phyloP scores from a whole-genome alignment of 2,888 invertebrate species.

The Gymnoscelis rufifasciata region DNA sequence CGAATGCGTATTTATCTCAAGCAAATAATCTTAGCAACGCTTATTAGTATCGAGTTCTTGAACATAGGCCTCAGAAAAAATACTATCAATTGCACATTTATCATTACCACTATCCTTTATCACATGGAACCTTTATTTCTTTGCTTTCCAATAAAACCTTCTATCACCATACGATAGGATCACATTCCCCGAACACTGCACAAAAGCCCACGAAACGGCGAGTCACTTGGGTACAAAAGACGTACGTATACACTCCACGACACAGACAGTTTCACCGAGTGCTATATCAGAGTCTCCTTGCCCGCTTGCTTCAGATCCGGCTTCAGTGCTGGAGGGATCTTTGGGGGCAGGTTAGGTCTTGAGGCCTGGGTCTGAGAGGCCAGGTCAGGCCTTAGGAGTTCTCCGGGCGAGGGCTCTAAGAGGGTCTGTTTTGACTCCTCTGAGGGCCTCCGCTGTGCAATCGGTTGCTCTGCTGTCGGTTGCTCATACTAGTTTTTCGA shows the following conservation, averaged over 20 bases:
- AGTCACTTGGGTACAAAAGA: conserved; percentile 20
- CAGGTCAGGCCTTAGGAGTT: conserved; percentile 4
- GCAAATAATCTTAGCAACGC: neutral
- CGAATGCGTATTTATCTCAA: neutral
- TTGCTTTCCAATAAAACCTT: no score
- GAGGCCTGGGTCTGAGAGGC: neutral
- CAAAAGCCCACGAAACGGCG: conserved; percentile 1
- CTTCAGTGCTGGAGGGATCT: conserved; percentile 3
- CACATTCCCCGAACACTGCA: conserved; percentile 8
- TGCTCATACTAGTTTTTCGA: conserved; percentile 85
- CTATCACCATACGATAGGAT: no score
- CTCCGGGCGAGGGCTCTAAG: conserved; percentile 16
- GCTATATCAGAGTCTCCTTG: conserved; percentile 73
- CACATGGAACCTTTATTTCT: no score
- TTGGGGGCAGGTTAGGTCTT: neutral
- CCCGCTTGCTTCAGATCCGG: conserved; percentile 58
- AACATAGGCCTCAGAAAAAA: neutral
- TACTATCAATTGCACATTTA: no score
- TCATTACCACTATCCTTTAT: no score
- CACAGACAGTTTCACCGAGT: conserved; percentile 37
- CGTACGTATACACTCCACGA: conserved; percentile 31
- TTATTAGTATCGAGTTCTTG: neutral
- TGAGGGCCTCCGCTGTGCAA: conserved; percentile 59
- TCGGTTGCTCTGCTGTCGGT: conserved; percentile 31
- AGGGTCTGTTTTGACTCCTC: conserved; percentile 41